phyloP scores from a whole-genome alignment of 2,888 invertebrate genomes.

The Anoncus sp. region DNA sequence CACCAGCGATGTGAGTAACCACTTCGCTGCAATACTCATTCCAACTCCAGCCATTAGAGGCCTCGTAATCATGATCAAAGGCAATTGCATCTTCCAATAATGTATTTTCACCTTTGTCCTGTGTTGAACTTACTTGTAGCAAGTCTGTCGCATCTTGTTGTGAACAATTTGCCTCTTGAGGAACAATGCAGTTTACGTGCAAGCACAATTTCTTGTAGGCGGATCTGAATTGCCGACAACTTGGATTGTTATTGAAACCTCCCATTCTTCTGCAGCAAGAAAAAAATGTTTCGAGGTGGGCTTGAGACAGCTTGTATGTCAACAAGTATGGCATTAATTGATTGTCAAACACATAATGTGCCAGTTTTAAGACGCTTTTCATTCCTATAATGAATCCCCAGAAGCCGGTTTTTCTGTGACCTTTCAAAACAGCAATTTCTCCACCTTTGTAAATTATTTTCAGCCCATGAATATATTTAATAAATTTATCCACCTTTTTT shows the following conservation, averaged over 20 bases:
- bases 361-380: slow-evolving; percentile 6
- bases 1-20: not conserved
- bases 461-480: slow-evolving; percentile 6
- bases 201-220: slow-evolving; percentile 14
- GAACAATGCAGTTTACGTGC: not conserved
- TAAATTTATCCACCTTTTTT: slow-evolving; percentile 10
- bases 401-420: slow-evolving; percentile 1
- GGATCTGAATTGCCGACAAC: slow-evolving; percentile 3
- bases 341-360: slow-evolving; percentile 12
- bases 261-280: slow-evolving; percentile 5
- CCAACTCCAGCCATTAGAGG: slow-evolving; percentile 4
- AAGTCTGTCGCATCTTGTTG: slow-evolving; percentile 4
- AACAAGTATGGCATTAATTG: slow-evolving; percentile 9
- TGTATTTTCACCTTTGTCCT: slow-evolving; percentile 1
- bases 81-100: not conserved
- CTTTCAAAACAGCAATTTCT: not conserved
- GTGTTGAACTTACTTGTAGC: slow-evolving; percentile 6
- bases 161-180: slow-evolving; percentile 4
- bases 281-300: slow-evolving; percentile 9
- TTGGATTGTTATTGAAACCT: slow-evolving; percentile 11
- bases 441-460: slow-evolving; percentile 6
- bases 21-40: slow-evolving; percentile 9
- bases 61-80: slow-evolving; percentile 7
- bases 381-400: slow-evolving; percentile 3
- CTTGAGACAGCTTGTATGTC: slow-evolving; percentile 9